These are phyloP conservation scores for Rhineura floridana DNA, from an alignment of 2,113 vertebrate genomes.

Conservation along the genomic window DNA sequence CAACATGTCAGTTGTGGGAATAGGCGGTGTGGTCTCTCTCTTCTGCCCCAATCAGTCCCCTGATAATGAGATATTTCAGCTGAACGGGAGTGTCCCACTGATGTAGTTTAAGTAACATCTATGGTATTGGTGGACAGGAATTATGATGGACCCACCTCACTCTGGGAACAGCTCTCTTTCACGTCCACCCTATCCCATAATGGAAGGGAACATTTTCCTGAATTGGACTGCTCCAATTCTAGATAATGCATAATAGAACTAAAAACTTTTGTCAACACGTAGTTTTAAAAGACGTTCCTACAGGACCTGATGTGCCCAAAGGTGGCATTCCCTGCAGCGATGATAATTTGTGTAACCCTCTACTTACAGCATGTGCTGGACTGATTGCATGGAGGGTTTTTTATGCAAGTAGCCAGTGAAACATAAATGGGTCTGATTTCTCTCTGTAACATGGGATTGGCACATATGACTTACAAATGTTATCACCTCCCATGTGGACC, in stretches of 20 bases:
- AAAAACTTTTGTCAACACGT: background rate
- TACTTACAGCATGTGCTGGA: background rate
- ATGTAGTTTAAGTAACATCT: conserved; percentile 68
- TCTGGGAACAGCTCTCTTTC: conserved; percentile 36
- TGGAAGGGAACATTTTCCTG: background rate
- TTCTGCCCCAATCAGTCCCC: conserved; percentile 60
- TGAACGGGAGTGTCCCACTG: conserved; percentile 67
- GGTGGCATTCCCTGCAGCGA: background rate
- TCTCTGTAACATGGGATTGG: no score
- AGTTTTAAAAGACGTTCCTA: background rate
- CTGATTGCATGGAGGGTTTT: background rate
- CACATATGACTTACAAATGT: background rate
- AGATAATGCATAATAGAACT: background rate
- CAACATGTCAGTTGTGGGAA: conserved; percentile 69
- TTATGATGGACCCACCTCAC: conserved; percentile 56
- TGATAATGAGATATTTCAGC: conserved; percentile 56
- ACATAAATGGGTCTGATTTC: no score
- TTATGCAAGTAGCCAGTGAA: background rate
- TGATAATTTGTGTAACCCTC: background rate
- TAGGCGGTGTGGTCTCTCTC: conserved; percentile 68
- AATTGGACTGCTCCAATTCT: background rate
- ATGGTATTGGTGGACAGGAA: conserved; percentile 66
- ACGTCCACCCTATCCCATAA: background rate
- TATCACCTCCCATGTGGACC: background rate
- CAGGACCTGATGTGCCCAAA: background rate